A percentile compares a stretch with the other conserved stretches of the same genome.
phyloP scores from a whole-genome alignment of 2,797 vertebrate species.

The Chiloscyllium punctatum region DNA sequence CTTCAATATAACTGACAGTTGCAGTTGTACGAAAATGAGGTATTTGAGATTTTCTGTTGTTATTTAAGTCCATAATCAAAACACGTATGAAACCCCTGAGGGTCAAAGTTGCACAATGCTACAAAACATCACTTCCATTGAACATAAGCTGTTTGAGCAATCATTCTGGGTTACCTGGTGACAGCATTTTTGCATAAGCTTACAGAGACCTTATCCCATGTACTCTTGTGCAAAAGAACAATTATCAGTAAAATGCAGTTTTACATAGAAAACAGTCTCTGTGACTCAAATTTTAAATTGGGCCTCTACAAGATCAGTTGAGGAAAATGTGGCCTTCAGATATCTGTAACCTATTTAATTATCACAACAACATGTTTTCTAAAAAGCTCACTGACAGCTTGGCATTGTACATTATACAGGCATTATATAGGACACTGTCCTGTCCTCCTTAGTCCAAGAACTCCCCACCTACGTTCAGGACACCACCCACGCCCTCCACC shows the following conservation, averaged over 20 bases:
- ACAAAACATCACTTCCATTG: not conserved
- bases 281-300: not conserved
- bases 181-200: not conserved
- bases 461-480: no score
- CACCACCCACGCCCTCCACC: no score
- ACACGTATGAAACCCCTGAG: not conserved
- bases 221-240: not conserved
- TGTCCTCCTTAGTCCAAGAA: no score
- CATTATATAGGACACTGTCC: no score
- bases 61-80: not conserved
- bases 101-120: not conserved
- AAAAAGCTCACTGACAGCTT: not conserved
- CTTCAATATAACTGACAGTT: not conserved
- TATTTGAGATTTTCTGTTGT: conserved; percentile 6
- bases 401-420: no score
- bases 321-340: not conserved
- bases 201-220: not conserved
- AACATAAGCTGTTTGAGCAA: not conserved
- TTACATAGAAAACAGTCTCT: no score
- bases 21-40: not conserved
- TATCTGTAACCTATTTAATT: not conserved
- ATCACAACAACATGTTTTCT: not conserved
- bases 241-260: not conserved
- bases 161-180: not conserved
- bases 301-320: not conserved